Percentiles rank a stretch among this genome's conserved stretches.
Evolutionary conservation across 2,888 invertebrate genomes (phyloP).

Genomic region (Eilema depressum): DNA sequence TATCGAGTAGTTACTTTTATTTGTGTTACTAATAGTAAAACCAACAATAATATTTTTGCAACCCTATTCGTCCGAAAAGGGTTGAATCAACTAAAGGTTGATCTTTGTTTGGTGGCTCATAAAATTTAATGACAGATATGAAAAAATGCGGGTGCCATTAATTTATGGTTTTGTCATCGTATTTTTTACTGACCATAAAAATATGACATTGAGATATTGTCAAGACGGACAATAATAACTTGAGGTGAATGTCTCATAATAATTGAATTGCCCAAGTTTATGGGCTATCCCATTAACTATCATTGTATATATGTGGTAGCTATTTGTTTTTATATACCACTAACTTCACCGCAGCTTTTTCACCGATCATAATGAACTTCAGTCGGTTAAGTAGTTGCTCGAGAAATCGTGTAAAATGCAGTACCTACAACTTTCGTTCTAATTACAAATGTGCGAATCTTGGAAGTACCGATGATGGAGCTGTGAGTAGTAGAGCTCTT

Average conservation of each 20-base stretch:
- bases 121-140: conserved; percentile 4
- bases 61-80: neutral
- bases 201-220: conserved; percentile 6
- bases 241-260: conserved; percentile 4
- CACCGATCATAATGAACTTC: too few relatives aligned
- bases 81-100: neutral
- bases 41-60: neutral
- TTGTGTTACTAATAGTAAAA: neutral
- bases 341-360: too few relatives aligned
- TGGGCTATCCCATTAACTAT: neutral
- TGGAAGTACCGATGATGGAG: too few relatives aligned
- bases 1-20: neutral
- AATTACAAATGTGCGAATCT: too few relatives aligned
- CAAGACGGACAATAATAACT: neutral
- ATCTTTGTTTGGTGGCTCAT: neutral
- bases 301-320: neutral
- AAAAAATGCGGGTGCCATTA: conserved; percentile 8
- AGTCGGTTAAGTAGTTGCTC: too few relatives aligned
- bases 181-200: conserved; percentile 4
- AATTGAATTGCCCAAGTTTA: neutral
- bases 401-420: too few relatives aligned
- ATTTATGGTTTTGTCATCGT: neutral
- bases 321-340: neutral
- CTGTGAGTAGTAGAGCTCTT: too few relatives aligned
- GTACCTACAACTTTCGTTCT: too few relatives aligned